Evolutionary conservation across 1,140 invertebrate species (phyloP).

Genomic region (Pseudomyrmex sp.): DNA sequence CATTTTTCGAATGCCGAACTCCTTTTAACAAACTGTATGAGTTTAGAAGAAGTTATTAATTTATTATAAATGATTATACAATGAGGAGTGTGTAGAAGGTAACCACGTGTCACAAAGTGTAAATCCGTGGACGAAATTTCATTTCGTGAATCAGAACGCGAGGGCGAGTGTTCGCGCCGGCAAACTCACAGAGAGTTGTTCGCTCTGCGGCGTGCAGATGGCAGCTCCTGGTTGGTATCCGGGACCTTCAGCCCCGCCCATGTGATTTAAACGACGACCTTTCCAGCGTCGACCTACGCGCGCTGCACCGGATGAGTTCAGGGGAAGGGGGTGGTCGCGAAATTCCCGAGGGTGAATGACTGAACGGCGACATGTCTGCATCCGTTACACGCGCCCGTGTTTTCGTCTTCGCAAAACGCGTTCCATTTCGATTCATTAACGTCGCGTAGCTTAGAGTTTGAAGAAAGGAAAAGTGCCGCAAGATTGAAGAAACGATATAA

Average conservation of each 20-base stretch:
- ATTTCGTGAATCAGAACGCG: neutral
- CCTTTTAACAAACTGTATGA: too few relatives aligned
- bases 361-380: conserved; percentile 1
- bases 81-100: too few relatives aligned
- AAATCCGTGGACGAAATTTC: neutral
- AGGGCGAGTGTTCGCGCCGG: conserved; percentile 28
- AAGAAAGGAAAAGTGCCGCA: neutral
- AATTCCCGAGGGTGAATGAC: conserved; percentile 38
- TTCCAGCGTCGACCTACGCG: conserved; percentile 16
- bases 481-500: neutral
- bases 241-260: conserved; percentile 72
- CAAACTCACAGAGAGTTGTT: conserved; percentile 62
- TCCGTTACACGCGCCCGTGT: conserved; percentile 4
- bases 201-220: conserved; percentile 65
- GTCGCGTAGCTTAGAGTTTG: neutral
- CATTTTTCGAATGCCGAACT: too few relatives aligned
- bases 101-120: neutral
- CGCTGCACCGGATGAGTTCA: conserved; percentile 26
- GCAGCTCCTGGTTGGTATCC: conserved; percentile 67
- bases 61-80: neutral
- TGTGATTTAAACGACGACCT: conserved; percentile 74
- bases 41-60: too few relatives aligned
- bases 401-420: neutral
- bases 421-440: neutral
- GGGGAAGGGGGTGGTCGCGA: neutral